A percentile compares a stretch with the other conserved stretches of the same genome.
These are phyloP conservation scores for Ectemnius continuus DNA, from an alignment of 2,888 invertebrate genomes.

Conservation along the genomic window DNA sequence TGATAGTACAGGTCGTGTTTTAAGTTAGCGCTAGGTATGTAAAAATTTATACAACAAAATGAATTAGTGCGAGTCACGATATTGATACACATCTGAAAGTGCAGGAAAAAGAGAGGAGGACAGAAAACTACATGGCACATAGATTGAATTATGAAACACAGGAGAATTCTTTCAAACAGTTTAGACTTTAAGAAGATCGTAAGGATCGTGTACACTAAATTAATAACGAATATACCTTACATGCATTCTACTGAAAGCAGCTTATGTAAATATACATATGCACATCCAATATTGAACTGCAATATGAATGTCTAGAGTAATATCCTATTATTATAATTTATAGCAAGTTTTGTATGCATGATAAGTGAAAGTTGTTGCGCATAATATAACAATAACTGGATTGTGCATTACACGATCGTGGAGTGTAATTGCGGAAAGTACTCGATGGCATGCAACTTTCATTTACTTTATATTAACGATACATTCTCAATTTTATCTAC, in stretches of 20 bases:
- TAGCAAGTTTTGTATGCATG: conserved; percentile 72
- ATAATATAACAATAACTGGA: conserved; percentile 19
- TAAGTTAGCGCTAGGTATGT: no score
- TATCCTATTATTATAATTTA: conserved; percentile 71
- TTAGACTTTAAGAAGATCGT: no score
- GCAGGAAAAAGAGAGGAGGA: conserved; percentile 1
- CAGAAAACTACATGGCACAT: conserved; percentile 25
- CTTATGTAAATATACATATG: conserved; percentile 1
- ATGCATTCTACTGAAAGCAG: background rate
- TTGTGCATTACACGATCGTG: conserved; percentile 25
- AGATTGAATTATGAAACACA: conserved; percentile 17
- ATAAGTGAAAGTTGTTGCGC: conserved; percentile 72
- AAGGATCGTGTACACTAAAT: no score
- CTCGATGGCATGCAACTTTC: conserved; percentile 63
- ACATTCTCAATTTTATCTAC: conserved; percentile 61
- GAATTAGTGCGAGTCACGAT: no score
- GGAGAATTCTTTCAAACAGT: no score
- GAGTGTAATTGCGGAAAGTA: conserved; percentile 9
- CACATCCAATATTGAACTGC: conserved; percentile 66
- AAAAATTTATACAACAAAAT: no score
- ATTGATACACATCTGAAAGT: no score
- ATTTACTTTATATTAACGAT: conserved; percentile 66
- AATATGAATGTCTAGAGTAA: conserved; percentile 72
- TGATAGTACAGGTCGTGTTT: no score
- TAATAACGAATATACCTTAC: background rate